A percentile compares a stretch with the other conserved stretches of the same genome.
phyloP scores from a whole-genome alignment of 2,888 invertebrate species.

The Didymodactylos carnosus region DNA sequence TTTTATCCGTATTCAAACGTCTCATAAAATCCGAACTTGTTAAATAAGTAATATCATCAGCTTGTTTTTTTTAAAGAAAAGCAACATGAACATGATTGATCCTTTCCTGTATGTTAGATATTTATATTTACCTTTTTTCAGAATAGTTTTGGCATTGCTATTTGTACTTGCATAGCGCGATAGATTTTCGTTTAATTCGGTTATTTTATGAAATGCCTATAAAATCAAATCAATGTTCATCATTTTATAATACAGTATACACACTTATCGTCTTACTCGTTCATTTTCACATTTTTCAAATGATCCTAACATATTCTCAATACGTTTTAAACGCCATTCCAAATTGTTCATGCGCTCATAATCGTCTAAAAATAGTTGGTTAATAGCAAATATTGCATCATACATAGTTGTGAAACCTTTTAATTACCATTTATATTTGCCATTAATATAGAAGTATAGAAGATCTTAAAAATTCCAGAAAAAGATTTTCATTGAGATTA shows the following conservation, averaged over 20 bases:
- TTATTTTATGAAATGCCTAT: background rate
- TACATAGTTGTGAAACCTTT: too few species aligned
- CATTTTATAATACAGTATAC: background rate
- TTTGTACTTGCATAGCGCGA: background rate
- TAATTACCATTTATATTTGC: too few species aligned
- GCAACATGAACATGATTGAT: too few species aligned
- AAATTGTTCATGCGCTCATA: background rate
- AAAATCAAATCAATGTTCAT: too few species aligned
- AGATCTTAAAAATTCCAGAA: too few species aligned
- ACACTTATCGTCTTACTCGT: background rate
- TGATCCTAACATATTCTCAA: background rate
- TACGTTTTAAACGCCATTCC: slow-evolving; percentile 1
- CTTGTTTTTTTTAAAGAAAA: too few species aligned
- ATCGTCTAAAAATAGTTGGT: too few species aligned
- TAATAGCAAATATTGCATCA: too few species aligned
- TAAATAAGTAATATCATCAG: background rate
- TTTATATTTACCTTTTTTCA: background rate
- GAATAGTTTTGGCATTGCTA: background rate
- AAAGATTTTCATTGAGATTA: too few species aligned
- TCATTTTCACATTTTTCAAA: background rate
- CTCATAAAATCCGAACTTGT: background rate
- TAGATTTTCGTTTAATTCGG: background rate
- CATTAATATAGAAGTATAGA: too few species aligned
- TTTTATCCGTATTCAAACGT: background rate
- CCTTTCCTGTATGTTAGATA: too few species aligned